Evolutionary conservation across 2,888 invertebrate species (phyloP).

Genomic region (Candidula unifasciata): DNA sequence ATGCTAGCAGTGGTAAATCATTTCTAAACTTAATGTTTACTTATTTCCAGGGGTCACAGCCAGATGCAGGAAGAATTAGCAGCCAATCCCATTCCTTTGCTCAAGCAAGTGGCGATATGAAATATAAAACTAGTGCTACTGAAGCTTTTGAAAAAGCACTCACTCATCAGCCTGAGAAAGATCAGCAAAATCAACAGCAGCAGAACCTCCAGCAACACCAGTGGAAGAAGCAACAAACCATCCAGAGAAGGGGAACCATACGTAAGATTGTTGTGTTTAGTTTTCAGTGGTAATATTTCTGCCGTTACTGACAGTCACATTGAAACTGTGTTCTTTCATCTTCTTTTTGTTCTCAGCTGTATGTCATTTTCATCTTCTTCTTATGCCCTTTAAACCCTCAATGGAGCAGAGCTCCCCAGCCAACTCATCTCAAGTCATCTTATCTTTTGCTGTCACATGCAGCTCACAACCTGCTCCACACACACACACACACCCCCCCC

Average conservation of each 20-base stretch:
- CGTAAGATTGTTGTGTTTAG: neutral
- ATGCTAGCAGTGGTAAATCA: no score
- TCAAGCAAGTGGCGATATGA: neutral
- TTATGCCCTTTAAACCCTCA: no score
- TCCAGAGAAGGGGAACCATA: slow-evolving; percentile 19
- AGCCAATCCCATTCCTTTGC: neutral
- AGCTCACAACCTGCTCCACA: no score
- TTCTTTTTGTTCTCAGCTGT: no score
- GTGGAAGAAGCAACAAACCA: slow-evolving; percentile 40
- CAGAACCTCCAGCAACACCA: slow-evolving; percentile 32
- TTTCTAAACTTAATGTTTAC: neutral
- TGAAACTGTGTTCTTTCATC: neutral
- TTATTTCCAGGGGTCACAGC: neutral
- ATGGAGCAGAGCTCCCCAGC: no score
- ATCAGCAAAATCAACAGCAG: slow-evolving; percentile 36
- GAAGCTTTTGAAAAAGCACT: neutral
- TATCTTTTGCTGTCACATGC: no score
- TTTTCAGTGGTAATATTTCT: no score
- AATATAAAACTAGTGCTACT: neutral
- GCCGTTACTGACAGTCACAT: no score
- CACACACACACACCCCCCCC: no score
- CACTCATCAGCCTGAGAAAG: slow-evolving; percentile 18
- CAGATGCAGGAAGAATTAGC: neutral
- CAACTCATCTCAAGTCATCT: no score
- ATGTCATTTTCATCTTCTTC: no score